phyloP scores from a whole-genome alignment of 2,797 vertebrate genomes.

The Euphonia xanthogaster region DNA sequence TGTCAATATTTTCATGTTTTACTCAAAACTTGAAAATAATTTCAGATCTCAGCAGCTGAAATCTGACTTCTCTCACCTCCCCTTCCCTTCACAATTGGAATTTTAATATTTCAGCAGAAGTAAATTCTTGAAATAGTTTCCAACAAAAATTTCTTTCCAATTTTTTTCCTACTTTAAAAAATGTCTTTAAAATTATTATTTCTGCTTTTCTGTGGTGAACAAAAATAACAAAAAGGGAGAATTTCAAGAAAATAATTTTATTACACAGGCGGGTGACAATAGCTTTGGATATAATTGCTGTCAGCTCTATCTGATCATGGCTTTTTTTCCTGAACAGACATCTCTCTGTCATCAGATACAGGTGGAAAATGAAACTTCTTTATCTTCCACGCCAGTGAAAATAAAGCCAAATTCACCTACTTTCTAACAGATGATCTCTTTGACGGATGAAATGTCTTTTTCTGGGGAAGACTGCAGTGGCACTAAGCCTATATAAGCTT shows the following conservation, averaged over 20 bases:
- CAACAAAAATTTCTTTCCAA: neutral
- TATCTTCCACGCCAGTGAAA: neutral
- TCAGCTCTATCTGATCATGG: neutral
- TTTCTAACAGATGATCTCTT: neutral
- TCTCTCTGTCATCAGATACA: neutral
- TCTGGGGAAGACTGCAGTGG: neutral
- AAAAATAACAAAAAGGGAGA: neutral
- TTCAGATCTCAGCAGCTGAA: neutral
- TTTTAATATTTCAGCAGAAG: neutral
- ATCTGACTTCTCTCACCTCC: neutral
- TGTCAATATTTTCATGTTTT: neutral
- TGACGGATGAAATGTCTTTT: neutral
- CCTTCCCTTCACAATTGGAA: neutral
- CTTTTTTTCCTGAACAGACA: neutral
- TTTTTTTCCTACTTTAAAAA: neutral
- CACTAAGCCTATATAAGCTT: neutral
- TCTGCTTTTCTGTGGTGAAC: neutral
- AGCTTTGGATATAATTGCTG: neutral
- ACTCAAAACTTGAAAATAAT: neutral
- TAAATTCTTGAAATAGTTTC: neutral
- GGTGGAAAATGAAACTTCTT: neutral
- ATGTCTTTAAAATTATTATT: neutral
- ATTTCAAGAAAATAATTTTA: neutral
- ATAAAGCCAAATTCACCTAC: neutral
- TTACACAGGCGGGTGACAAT: neutral